Evolutionary conservation across 2,113 vertebrate genomes (phyloP).

Genomic region (Atrichornis clamosus): DNA sequence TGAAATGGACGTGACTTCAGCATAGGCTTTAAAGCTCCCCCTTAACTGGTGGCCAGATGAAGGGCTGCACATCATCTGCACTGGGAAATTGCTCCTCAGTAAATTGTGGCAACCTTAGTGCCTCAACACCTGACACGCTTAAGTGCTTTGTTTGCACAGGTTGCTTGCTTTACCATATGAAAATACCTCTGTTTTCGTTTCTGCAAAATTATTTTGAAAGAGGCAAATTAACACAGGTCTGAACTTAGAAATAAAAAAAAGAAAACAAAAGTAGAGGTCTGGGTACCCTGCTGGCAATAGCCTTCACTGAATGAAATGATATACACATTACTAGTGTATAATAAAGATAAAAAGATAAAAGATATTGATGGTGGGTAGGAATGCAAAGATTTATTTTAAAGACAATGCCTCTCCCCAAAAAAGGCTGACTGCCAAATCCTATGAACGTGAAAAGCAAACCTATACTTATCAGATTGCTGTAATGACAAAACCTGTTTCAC

Average conservation of each 20-base stretch:
- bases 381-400: not conserved
- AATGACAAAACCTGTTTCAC: not conserved
- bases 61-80: not conserved
- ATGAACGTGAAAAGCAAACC: not conserved
- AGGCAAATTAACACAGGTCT: not conserved
- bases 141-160: not conserved
- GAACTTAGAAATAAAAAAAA: not conserved
- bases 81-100: not conserved
- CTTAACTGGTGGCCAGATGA: not conserved
- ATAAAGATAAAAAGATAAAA: too few species aligned
- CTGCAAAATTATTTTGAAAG: not conserved
- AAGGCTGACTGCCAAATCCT: not conserved
- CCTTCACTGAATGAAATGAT: not conserved
- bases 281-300: not conserved
- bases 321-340: not conserved
- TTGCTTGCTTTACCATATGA: not conserved
- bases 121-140: not conserved
- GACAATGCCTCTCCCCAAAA: not conserved
- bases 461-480: not conserved
- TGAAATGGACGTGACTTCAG: not conserved
- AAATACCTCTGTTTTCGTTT: not conserved
- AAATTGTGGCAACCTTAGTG: not conserved
- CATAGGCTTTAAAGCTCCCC: not conserved
- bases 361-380: not conserved
- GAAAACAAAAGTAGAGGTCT: not conserved